Evolutionary conservation across 2,888 invertebrate genomes (phyloP).

Genomic region (Oscheius sp.): DNA sequence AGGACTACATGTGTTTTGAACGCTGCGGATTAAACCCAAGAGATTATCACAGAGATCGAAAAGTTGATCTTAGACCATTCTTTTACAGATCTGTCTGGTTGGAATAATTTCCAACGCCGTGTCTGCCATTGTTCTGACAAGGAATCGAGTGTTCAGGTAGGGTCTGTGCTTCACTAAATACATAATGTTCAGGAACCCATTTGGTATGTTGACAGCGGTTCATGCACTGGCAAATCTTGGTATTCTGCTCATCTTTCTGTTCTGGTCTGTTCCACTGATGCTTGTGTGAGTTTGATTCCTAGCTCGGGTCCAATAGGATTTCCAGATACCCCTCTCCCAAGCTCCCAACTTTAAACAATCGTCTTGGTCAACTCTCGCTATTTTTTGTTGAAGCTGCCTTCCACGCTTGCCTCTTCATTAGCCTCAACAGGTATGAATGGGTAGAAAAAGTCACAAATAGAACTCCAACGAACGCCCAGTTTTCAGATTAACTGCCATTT

Average conservation of each 20-base stretch:
- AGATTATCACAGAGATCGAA: too few relatives aligned
- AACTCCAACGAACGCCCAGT: background rate
- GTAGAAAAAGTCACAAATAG: background rate
- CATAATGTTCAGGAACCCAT: constrained; percentile 25
- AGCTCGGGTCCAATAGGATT: background rate
- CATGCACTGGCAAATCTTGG: constrained; percentile 25
- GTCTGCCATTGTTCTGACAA: constrained; percentile 18
- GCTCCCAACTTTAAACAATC: background rate
- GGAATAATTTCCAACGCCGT: constrained; percentile 25
- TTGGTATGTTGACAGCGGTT: constrained; percentile 19
- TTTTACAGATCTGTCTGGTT: constrained; percentile 15
- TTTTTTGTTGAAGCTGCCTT: constrained; percentile 33
- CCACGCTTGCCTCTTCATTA: constrained; percentile 30
- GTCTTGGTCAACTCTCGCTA: constrained; percentile 30
- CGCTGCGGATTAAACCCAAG: too few relatives aligned
- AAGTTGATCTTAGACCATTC: background rate
- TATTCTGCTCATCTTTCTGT: constrained; percentile 17
- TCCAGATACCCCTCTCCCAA: constrained; percentile 10
- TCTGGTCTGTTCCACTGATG: constrained; percentile 25
- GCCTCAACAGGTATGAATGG: constrained; percentile 28
- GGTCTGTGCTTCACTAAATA: background rate
- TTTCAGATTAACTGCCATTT: constrained; percentile 31
- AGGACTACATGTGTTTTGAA: too few relatives aligned
- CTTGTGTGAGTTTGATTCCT: constrained; percentile 1
- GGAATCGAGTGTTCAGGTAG: constrained; percentile 19